Percentiles rank a stretch among this genome's conserved stretches.
Evolutionary conservation across 2,113 vertebrate genomes (phyloP).

Genomic region (Triplophysa rosa): DNA sequence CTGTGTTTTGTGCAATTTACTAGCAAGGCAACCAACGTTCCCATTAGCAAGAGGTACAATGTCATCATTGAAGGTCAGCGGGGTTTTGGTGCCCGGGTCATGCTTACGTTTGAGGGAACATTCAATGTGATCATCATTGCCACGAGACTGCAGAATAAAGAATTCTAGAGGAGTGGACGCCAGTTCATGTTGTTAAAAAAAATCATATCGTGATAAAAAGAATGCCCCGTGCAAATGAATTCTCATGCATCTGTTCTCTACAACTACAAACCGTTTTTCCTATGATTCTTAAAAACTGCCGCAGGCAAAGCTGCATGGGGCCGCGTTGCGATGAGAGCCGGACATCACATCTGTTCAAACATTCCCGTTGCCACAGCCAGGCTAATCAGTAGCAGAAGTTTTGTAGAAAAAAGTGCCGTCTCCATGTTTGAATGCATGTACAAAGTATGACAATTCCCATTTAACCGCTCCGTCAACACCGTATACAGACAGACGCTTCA

Average conservation of each 20-base stretch:
- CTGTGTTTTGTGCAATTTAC: conserved; percentile 63
- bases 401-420: conserved; percentile 56
- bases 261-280: not conserved
- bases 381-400: conserved; percentile 54
- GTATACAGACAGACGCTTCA: conserved; percentile 72
- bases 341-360: conserved; percentile 48
- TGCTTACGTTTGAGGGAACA: conserved; percentile 33
- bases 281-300: conserved; percentile 4
- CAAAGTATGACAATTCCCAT: conserved; percentile 64
- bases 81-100: conserved; percentile 22
- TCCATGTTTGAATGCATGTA: conserved; percentile 69
- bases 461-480: conserved; percentile 68
- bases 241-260: conserved; percentile 5
- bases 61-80: conserved; percentile 56
- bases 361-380: conserved; percentile 42
- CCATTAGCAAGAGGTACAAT: conserved; percentile 60
- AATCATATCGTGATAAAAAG: not conserved
- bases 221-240: not conserved
- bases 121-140: conserved; percentile 7
- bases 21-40: conserved; percentile 60
- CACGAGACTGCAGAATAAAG: not conserved
- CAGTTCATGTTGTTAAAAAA: no score
- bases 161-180: no score
- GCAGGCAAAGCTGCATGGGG: conserved; percentile 24
- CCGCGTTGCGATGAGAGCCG: conserved; percentile 45